These are phyloP conservation scores for Rhimphoctona megacephalus DNA, from an alignment of 2,888 invertebrate species.

Conservation along the genomic window DNA sequence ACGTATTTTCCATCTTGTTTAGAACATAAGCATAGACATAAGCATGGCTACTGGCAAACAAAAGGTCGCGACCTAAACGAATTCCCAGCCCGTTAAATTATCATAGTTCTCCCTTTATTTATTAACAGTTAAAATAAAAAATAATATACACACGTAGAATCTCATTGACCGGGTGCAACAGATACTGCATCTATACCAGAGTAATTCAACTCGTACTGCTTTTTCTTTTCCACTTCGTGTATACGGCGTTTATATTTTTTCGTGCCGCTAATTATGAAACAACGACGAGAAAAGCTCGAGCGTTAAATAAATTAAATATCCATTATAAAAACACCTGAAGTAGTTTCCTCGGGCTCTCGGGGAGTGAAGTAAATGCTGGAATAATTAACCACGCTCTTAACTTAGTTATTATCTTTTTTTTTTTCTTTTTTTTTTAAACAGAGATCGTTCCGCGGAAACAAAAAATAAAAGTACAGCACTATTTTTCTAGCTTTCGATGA, in stretches of 20 bases:
- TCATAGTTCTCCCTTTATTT: not conserved
- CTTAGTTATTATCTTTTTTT: not conserved
- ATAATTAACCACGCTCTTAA: constrained; percentile 5
- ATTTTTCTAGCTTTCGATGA: not conserved
- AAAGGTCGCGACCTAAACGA: not conserved
- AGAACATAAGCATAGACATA: not conserved
- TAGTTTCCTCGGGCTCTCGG: not conserved
- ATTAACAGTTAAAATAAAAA: not conserved
- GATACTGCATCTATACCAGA: not conserved
- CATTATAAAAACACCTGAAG: constrained; percentile 3
- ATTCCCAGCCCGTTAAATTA: not conserved
- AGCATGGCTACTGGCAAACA: not conserved
- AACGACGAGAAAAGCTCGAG: constrained; percentile 18
- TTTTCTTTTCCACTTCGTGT: not conserved
- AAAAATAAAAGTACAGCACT: not conserved
- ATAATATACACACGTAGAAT: not conserved
- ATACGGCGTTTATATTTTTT: not conserved
- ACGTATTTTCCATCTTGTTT: not conserved
- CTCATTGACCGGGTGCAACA: constrained; percentile 17
- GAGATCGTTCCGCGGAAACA: not conserved
- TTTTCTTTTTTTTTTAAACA: not conserved
- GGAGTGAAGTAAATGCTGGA: not conserved
- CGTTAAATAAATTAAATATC: constrained; percentile 20
- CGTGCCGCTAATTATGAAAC: not conserved
- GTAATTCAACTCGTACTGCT: not conserved